A percentile compares a stretch with the other conserved stretches of the same genome.
phyloP scores from a whole-genome alignment of 2,797 vertebrate species.

The Jordanella pulchra region DNA sequence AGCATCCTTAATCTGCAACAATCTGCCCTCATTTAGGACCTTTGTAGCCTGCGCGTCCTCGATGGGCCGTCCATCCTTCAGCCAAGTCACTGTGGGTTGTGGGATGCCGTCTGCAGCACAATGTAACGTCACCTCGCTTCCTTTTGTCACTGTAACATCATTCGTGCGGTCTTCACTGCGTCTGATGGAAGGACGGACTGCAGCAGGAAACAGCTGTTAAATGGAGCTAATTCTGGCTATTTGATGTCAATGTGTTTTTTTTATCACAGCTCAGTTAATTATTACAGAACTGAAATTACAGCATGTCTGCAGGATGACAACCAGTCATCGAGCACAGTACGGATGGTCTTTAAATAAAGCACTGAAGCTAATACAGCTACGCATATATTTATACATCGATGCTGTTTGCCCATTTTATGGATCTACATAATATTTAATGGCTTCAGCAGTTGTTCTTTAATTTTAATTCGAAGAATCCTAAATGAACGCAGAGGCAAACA shows the following conservation, averaged over 20 bases:
- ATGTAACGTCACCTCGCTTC: slow-evolving; percentile 83
- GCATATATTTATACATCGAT: no score
- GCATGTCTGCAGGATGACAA: no score
- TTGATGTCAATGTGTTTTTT: not conserved
- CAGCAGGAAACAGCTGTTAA: slow-evolving; percentile 49
- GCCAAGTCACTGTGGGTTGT: slow-evolving; percentile 86
- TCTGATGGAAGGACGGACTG: slow-evolving; percentile 88
- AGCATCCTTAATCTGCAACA: slow-evolving; percentile 81
- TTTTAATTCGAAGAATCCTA: no score
- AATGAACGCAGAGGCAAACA: no score
- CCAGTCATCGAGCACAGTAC: no score
- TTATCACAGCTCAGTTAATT: not conserved
- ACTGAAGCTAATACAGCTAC: no score
- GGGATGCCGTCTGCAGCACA: slow-evolving; percentile 89
- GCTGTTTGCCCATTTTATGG: no score
- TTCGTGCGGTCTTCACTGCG: slow-evolving; percentile 57
- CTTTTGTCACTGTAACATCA: slow-evolving; percentile 80
- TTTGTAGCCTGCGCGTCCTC: slow-evolving; percentile 62
- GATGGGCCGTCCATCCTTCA: slow-evolving; percentile 89
- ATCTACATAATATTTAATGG: no score
- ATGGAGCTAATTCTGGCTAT: not conserved
- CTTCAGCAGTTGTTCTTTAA: no score
- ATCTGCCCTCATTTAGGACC: slow-evolving; percentile 80
- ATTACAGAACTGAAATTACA: no score
- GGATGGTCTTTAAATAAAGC: no score